Evolutionary conservation across 2,113 vertebrate species (phyloP).

Genomic region (Morone saxatilis): DNA sequence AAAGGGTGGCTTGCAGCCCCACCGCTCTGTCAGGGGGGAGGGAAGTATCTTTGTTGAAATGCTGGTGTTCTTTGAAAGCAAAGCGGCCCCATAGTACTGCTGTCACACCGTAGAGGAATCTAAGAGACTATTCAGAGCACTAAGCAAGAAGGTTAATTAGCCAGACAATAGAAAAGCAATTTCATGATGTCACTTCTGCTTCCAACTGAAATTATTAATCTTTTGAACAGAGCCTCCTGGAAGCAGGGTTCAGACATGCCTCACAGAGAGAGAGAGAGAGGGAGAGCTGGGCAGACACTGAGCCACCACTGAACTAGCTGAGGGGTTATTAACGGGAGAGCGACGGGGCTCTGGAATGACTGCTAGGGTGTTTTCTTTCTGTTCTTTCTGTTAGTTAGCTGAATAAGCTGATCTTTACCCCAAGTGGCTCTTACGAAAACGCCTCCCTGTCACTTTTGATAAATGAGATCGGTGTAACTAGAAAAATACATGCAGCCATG

Average conservation of each 20-base stretch:
- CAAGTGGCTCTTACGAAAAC: constrained; percentile 49
- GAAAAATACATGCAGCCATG: constrained; percentile 31
- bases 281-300: neutral
- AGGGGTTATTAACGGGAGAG: constrained; percentile 45
- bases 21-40: too few relatives aligned
- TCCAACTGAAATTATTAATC: constrained; percentile 53
- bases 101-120: constrained; percentile 36
- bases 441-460: constrained; percentile 68
- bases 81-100: neutral
- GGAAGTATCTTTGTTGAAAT: neutral
- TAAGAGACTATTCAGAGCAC: constrained; percentile 9
- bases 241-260: constrained; percentile 2
- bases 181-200: constrained; percentile 59
- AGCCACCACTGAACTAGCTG: constrained; percentile 20
- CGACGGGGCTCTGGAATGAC: neutral
- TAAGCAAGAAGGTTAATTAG: constrained; percentile 68
- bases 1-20: neutral
- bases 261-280: neutral
- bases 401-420: constrained; percentile 64
- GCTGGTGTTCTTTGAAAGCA: constrained; percentile 4
- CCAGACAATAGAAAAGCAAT: constrained; percentile 63
- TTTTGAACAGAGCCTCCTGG: constrained; percentile 34
- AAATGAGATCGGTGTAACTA: constrained; percentile 55
- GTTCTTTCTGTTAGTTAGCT: constrained; percentile 46
- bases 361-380: constrained; percentile 11